Evolutionary conservation across 1,140 invertebrate genomes (phyloP).

Genomic region (Aphelenchoides fujianensis): DNA sequence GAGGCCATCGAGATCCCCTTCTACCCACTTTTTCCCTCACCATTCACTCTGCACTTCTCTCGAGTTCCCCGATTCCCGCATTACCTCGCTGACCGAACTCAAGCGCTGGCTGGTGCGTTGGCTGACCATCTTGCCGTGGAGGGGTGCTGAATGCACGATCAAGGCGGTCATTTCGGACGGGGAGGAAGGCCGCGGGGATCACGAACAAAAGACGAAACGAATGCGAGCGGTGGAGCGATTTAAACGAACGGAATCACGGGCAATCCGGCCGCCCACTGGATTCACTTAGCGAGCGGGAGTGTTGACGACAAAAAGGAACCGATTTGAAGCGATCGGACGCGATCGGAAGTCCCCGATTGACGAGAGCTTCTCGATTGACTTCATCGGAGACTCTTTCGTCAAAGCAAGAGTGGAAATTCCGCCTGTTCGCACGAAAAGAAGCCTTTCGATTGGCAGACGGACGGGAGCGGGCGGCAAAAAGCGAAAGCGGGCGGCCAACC

Average conservation of each 20-base stretch:
- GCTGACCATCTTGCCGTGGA: neutral
- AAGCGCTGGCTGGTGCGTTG: slow-evolving; percentile 34
- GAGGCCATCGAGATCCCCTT: neutral
- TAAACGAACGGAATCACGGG: neutral
- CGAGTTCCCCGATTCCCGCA: slow-evolving; percentile 5
- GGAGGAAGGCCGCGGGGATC: neutral
- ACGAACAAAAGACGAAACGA: slow-evolving; percentile 1
- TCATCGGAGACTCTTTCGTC: too few relatives aligned
- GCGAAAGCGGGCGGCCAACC: too few relatives aligned
- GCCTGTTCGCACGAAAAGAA: too few relatives aligned
- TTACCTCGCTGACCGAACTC: slow-evolving; percentile 47
- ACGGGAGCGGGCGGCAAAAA: too few relatives aligned
- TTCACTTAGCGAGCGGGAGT: neutral
- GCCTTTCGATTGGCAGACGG: too few relatives aligned
- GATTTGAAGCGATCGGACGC: neutral
- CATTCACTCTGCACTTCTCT: too few relatives aligned
- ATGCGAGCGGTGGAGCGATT: neutral
- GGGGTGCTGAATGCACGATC: neutral
- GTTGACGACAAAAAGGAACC: neutral
- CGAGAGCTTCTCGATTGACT: too few relatives aligned
- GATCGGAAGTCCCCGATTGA: neutral
- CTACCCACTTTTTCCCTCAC: neutral
- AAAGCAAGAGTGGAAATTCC: too few relatives aligned
- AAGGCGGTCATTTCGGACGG: neutral
- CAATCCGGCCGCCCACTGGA: neutral